Conservation (phyloP, 2,113 vertebrate species). For the Pterocles gutturalis region DNA sequence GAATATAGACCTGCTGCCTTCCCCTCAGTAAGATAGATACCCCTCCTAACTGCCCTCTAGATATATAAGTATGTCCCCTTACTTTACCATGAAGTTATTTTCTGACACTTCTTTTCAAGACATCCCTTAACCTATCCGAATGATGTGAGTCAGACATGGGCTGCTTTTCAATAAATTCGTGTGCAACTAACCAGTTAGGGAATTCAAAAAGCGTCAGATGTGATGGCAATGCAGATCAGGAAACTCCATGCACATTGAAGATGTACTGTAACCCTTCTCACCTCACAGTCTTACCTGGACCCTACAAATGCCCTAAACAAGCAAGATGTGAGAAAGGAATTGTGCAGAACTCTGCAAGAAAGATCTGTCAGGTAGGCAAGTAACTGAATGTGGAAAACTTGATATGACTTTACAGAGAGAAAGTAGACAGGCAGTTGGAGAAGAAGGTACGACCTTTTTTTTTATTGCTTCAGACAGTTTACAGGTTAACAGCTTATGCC, state of each 20-base stretch:
- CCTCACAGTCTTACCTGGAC: neutral
- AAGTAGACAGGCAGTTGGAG: neutral
- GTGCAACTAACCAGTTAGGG: neutral
- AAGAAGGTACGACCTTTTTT: neutral
- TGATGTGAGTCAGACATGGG: neutral
- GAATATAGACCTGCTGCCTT: neutral
- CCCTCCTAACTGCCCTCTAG: neutral
- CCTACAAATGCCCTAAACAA: neutral
- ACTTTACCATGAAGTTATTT: neutral
- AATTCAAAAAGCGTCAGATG: neutral
- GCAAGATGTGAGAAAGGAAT: neutral
- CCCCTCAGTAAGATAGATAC: neutral
- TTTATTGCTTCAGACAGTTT: neutral
- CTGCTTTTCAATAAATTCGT: neutral
- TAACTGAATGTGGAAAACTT: neutral
- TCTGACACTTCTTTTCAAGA: neutral
- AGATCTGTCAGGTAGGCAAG: neutral
- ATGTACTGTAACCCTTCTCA: fast-evolving
- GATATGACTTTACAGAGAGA: neutral
- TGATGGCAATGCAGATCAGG: neutral
- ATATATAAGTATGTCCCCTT: neutral
- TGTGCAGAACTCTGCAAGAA: neutral
- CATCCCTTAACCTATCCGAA: neutral
- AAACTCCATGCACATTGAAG: neutral
- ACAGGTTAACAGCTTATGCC: neutral